A percentile compares a stretch with the other conserved stretches of the same genome.
These are phyloP conservation scores for Achatina immaculata DNA, from an alignment of 1,140 invertebrate species.

Conservation along the genomic window DNA sequence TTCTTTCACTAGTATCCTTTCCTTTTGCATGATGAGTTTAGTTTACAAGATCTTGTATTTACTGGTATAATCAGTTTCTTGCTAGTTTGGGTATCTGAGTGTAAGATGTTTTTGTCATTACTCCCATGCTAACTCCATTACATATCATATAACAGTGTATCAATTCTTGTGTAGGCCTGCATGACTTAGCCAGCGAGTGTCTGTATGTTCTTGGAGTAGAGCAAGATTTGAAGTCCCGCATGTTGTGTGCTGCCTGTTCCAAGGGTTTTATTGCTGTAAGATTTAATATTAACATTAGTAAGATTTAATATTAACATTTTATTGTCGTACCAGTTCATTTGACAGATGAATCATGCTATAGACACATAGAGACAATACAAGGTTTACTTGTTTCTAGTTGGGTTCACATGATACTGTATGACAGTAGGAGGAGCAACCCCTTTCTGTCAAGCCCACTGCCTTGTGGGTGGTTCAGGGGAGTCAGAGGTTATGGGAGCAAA, in stretches of 20 bases:
- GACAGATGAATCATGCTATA: no score
- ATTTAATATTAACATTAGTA: not conserved
- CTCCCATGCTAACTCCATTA: no score
- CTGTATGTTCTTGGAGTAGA: conserved; percentile 57
- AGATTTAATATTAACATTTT: not conserved
- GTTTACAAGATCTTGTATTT: not conserved
- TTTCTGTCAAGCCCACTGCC: no score
- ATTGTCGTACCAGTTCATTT: no score
- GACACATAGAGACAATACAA: no score
- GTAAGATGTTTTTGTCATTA: no score
- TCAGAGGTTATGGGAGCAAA: no score
- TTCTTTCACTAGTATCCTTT: not conserved
- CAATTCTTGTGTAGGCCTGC: conserved; percentile 45
- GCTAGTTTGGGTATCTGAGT: no score
- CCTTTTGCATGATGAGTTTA: not conserved
- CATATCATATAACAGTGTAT: not conserved
- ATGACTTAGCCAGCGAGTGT: conserved; percentile 59
- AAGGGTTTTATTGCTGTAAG: conserved; percentile 56
- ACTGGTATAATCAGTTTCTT: not conserved
- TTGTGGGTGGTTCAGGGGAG: no score
- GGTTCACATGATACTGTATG: no score
- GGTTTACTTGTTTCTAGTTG: no score
- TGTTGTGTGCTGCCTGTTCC: conserved; percentile 55
- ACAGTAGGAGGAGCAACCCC: no score
- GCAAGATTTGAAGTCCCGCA: conserved; percentile 55